Base-by-base conservation (phyloP, 2,888 invertebrate species). In the Exocentrus adspersus region DNA sequence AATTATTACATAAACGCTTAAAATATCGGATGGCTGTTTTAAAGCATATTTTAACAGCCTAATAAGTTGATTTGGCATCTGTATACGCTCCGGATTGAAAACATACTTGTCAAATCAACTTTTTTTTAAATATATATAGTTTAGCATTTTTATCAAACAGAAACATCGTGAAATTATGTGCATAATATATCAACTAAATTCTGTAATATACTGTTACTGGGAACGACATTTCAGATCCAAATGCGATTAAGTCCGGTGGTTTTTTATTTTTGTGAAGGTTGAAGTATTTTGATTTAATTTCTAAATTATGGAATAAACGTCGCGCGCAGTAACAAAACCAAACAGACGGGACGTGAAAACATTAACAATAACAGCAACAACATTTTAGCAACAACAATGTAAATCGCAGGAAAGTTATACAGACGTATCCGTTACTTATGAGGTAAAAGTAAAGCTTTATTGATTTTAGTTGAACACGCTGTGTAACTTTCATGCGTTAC, bases 311-410 rank as follows among this genome's bases (percentile, higher is more conserved):
- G 9, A 7, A 19, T 30, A 59, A 45, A 37, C 43, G 54, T 54
- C 51, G 50, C 43, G 42, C 28, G 10, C 41, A 37, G 5, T 54
- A 62, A 58, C 43, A 12, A 58, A 58, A 60, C 12, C 19, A 30
- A 59, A 46, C 17, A 65, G 45, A 60, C 43, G 58, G 50, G 57
- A 62, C 66, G 68, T 60, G 54, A 65, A 70, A 69, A 72, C 80
- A 80, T 79, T 76, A 81, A 81, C 81, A 81, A 80, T 81, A 81
- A 81, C 80, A 81, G 79, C 81, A 81, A 81, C 81, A 81, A 81
- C 80, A 79, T 77, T 78, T 75, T 74, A 80, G 80, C 81, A 80
- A 81, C 80, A 81, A 81, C 81, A 80, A 80, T 79, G 75, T 78
- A 73, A 76, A 76, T 70, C 65, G 66, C 67, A 51, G 67, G 73